Conservation (phyloP, 2,113 vertebrate species). For the Corythornis cristatus region DNA sequence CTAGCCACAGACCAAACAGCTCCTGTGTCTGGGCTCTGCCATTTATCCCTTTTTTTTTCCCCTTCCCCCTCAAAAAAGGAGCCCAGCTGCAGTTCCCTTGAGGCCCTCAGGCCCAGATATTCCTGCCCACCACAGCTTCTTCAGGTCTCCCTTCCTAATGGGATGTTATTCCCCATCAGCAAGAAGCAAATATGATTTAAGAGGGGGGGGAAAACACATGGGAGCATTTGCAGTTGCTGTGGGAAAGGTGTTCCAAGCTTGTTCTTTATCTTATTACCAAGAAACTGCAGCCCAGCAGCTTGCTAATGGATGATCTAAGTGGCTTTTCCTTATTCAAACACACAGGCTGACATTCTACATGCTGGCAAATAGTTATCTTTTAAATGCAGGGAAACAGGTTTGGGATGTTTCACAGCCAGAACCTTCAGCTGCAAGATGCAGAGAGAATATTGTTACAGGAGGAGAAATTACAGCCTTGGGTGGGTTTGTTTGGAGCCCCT, state of each 20-base stretch:
- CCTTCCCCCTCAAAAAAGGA: rapidly evolving
- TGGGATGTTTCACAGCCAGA: not conserved
- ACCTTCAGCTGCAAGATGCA: not conserved
- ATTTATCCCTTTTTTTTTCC: not conserved
- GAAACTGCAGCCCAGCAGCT: not conserved
- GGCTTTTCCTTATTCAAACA: not conserved
- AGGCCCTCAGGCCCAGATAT: not conserved
- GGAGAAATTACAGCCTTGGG: not conserved
- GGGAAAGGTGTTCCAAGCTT: not conserved
- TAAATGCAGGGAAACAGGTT: not conserved
- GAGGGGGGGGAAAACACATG: not conserved
- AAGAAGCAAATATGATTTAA: not conserved
- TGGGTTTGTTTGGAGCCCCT: not conserved
- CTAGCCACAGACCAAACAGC: not conserved
- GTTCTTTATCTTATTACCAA: not conserved
- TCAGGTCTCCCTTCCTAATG: not conserved
- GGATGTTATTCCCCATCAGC: not conserved
- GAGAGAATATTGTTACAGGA: not conserved
- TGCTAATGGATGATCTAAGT: not conserved
- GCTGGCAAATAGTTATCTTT: not conserved
- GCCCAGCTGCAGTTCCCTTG: not conserved
- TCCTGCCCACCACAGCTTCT: not conserved
- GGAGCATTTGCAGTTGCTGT: not conserved
- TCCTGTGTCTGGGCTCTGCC: not conserved
- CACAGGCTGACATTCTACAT: not conserved